phyloP scores from a whole-genome alignment of 2,888 invertebrate genomes.

The Biston stratarius region DNA sequence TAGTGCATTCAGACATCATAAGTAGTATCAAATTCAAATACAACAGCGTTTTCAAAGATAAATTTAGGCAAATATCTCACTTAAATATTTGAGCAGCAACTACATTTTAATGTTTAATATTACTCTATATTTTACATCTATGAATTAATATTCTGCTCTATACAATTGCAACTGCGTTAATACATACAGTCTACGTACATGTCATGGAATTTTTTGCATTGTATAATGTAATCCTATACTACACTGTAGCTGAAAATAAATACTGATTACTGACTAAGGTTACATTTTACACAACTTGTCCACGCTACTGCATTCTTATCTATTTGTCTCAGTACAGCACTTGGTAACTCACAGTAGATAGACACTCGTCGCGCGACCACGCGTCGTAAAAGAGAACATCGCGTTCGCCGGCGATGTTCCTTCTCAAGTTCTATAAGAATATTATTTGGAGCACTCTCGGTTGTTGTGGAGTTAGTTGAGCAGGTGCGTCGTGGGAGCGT shows the following conservation, averaged over 20 bases:
- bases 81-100: conserved; percentile 33
- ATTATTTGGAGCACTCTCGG: conserved; percentile 82
- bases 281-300: conserved; percentile 40
- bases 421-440: conserved; percentile 78
- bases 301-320: conserved; percentile 37
- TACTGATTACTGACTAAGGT: conserved; percentile 60
- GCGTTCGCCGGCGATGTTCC: conserved; percentile 59
- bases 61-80: conserved; percentile 16
- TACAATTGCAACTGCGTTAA: conserved; percentile 35
- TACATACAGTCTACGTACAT: conserved; percentile 33
- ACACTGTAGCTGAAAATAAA: conserved; percentile 51
- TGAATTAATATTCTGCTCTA: conserved; percentile 12
- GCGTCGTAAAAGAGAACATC: conserved; percentile 57
- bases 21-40: conserved; percentile 18
- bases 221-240: conserved; percentile 35
- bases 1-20: conserved; percentile 11
- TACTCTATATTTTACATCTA: conserved; percentile 12
- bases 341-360: conserved; percentile 69
- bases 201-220: conserved; percentile 40
- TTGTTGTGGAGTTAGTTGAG: conserved; percentile 60
- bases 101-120: conserved; percentile 23
- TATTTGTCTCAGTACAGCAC: conserved; percentile 46
- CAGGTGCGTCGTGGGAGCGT: conserved; percentile 74
- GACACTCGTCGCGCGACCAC: conserved; percentile 33
- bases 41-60: conserved; percentile 14